phyloP scores from a whole-genome alignment of 2,888 invertebrate species.

The Podabrus alpinus region DNA sequence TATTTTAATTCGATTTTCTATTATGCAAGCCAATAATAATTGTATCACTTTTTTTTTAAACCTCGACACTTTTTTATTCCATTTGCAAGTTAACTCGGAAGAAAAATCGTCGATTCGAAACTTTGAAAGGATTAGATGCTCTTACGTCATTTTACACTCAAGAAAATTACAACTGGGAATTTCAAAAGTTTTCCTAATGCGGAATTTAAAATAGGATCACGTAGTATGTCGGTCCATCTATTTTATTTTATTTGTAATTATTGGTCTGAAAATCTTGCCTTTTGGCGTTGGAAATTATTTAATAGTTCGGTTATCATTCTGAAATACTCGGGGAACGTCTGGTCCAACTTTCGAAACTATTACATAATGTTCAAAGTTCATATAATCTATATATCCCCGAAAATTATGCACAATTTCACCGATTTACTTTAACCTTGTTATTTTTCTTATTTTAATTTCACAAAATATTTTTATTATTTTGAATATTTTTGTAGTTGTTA shows the following conservation, averaged over 20 bases:
- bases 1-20: constrained; percentile 18
- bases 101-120: neutral
- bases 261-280: neutral
- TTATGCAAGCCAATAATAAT: neutral
- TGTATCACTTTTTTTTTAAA: neutral
- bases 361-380: neutral
- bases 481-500: neutral
- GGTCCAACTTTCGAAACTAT: neutral
- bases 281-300: neutral
- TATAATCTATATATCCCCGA: neutral
- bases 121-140: neutral
- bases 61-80: neutral
- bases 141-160: neutral
- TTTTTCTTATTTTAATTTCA: neutral
- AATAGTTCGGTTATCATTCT: neutral
- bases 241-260: neutral
- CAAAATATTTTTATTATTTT: neutral
- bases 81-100: neutral
- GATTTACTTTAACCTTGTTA: neutral
- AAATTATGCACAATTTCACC: neutral
- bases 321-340: neutral
- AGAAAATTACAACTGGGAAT: neutral
- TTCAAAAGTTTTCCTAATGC: neutral
- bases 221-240: neutral
- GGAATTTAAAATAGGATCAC: neutral